A percentile compares a stretch with the other conserved stretches of the same genome.
phyloP scores from a whole-genome alignment of 2,888 invertebrate genomes.

The Dioctria linearis region DNA sequence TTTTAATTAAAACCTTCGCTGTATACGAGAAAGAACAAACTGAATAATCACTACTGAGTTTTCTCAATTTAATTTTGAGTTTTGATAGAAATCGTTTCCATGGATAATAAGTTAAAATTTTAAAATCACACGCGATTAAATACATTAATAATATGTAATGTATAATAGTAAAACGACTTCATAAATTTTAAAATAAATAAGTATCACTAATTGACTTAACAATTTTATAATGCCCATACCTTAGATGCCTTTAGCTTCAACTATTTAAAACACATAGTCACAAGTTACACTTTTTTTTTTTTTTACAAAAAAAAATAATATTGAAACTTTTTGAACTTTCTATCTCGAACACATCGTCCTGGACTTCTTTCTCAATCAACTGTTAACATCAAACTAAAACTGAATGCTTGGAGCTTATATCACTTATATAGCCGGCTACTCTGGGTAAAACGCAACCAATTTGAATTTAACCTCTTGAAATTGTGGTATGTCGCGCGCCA shows the following conservation, averaged over 20 bases:
- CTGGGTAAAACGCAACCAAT: conserved; percentile 9
- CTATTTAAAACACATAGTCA: conserved; percentile 42
- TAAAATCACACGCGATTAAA: no score
- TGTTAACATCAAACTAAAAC: conserved; percentile 45
- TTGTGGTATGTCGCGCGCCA: conserved; percentile 22
- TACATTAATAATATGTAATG: no score
- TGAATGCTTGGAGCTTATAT: not conserved
- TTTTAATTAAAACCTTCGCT: no score
- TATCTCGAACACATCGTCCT: conserved; percentile 37
- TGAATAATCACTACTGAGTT: no score
- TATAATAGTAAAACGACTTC: no score
- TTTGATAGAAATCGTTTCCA: no score
- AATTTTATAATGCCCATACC: not conserved
- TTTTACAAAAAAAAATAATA: conserved; percentile 9
- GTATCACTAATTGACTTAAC: not conserved
- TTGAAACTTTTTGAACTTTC: conserved; percentile 13
- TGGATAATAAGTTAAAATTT: no score
- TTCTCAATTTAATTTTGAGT: no score
- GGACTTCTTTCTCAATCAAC: conserved; percentile 34
- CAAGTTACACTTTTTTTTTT: conserved; percentile 4
- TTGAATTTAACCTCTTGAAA: not conserved
- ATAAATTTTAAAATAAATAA: no score
- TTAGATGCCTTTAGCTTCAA: conserved; percentile 26
- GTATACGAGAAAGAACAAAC: no score
- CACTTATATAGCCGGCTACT: conserved; percentile 37